Evolutionary conservation across 2,113 vertebrate genomes (phyloP), one percentile per base, ranked within the genome.

Genomic region (Carettochelys insculpta): DNA sequence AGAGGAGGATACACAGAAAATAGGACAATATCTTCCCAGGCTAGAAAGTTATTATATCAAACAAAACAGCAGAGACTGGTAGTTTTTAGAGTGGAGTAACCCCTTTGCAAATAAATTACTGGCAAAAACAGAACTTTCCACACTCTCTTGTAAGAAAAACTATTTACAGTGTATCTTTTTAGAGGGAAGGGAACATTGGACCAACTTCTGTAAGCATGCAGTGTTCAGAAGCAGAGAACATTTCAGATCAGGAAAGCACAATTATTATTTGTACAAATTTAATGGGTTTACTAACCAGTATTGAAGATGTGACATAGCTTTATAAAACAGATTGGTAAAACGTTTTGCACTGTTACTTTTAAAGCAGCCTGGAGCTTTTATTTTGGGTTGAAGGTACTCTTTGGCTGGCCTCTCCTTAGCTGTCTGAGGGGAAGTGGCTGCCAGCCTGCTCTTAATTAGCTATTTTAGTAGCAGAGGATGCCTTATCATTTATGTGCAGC

Each of bases 221-320:
- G 86, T 73, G 73, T 83, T 82, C 76, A 84, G 53, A 53, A 51
- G n/a, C 38, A 3, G 85, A 87, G 50, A 86, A 90, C 47, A 6
- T 78, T 94, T 88, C 58, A 11, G 81, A 82, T 88, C 3, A 45
- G 93, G 82, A 88, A 77, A 82, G 52, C 48, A 20, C 78, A 80
- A 83, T 75, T 52, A 29, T 8, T 75, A 53, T 86, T 43, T 77
- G 83, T 82, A 92, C 80, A 52, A 43, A 41, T 90, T 87, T 92
- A 61, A 61, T 89, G 43, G 87, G n/a, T 87, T 93, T 90, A 84
- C 73, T 90, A 56, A 83, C 79, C 84, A 83, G 41, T 81, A 94
- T 86, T 19, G 77, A 92, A 41, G 61, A 80, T 65, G 83, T 82
- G 90, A 78, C 61, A 38, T 56, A 77, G 29, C 89, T 85, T 84